Evolutionary conservation across 2,888 invertebrate species (phyloP).

Genomic region (Pilophorus perplexus): DNA sequence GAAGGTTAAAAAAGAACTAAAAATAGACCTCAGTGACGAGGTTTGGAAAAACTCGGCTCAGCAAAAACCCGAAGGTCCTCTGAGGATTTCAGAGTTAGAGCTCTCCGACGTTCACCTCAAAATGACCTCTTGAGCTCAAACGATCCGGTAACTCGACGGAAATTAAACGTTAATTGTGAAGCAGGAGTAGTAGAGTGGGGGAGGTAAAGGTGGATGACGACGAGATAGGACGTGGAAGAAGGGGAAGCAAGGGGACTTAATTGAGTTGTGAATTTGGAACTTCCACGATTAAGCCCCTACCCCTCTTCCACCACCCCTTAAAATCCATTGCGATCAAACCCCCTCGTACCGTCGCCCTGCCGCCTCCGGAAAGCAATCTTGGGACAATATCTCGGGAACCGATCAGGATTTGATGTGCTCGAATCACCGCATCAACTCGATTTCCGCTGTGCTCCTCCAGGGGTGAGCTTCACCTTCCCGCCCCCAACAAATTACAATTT

Average conservation of each 20-base stretch:
- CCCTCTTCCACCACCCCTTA: neutral
- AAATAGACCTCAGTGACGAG: slow-evolving; percentile 1
- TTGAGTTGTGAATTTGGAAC: slow-evolving; percentile 38
- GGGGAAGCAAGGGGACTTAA: slow-evolving; percentile 4
- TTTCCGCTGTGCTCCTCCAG: too few species aligned
- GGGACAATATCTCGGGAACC: slow-evolving; percentile 1
- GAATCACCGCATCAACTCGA: slow-evolving; percentile 10
- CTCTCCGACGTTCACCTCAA: slow-evolving; percentile 27
- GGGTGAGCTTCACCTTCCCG: too few species aligned
- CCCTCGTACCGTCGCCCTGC: neutral
- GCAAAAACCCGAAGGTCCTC: neutral
- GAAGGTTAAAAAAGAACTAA: too few species aligned
- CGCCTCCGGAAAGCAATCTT: neutral
- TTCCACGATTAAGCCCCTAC: slow-evolving; percentile 17
- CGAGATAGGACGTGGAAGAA: neutral
- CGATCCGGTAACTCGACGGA: slow-evolving; percentile 33
- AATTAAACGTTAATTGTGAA: slow-evolving; percentile 32
- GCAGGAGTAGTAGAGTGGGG: neutral
- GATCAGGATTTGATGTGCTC: slow-evolving; percentile 3
- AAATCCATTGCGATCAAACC: slow-evolving; percentile 13
- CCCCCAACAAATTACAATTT: too few species aligned
- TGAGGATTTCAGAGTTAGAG: neutral
- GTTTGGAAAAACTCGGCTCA: neutral
- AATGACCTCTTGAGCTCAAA: slow-evolving; percentile 25
- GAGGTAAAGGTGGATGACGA: slow-evolving; percentile 13